Base-by-base conservation (phyloP, 2,888 invertebrate genomes). In the Dicycla oo region DNA sequence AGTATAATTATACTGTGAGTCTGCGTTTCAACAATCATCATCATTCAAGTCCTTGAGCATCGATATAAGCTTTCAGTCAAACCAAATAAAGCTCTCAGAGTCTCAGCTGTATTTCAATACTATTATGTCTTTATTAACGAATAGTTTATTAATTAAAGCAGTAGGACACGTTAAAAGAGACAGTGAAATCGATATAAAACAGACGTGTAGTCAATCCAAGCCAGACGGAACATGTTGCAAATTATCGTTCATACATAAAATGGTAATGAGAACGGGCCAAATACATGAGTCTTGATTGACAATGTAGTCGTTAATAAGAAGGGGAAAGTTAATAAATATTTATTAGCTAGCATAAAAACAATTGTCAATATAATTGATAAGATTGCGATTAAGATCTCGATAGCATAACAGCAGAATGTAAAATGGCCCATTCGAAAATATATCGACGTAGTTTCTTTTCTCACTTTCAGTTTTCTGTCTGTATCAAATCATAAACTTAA, bases 241-340 rank as follows among this genome's bases (percentile, higher is more conserved):
- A 75, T 69, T 58, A 66, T 62, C 61, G 62, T 54, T 45, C 65
- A 69, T 38, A 30, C 34, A 78, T 66, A 78, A 78, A 80, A 80
- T 80, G 78, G 82, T 78, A 81, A 80, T 78, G 78, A 60, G 72
- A 63, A 66, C 66, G 40, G 10, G 0, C 58, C 58, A 81, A 67
- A 80, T 69, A 76, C 77, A 61, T 15, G 67, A 69, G 7, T 34
- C 57, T 62, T 75, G 83, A 80, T 75, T 82, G 80, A 84, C 71
- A 82, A 64, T 49, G 34, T 49, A 23, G 60, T 54, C 54, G 34
- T 65, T 69, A 73, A 60, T 69, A 75, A 72, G 56, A 23, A 70
- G 45, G 64, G 34, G 73, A 79, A 69, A 75, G 69, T 58, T 73
- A 20, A 75, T 84, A 61, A 75, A 84, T 84, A 84, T 84, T 69